Evolutionary conservation across 64 coral and sea anemone genomes (phyloP), one percentile per base, ranked within the genome.

Genomic region (Montipora efflorescens): DNA sequence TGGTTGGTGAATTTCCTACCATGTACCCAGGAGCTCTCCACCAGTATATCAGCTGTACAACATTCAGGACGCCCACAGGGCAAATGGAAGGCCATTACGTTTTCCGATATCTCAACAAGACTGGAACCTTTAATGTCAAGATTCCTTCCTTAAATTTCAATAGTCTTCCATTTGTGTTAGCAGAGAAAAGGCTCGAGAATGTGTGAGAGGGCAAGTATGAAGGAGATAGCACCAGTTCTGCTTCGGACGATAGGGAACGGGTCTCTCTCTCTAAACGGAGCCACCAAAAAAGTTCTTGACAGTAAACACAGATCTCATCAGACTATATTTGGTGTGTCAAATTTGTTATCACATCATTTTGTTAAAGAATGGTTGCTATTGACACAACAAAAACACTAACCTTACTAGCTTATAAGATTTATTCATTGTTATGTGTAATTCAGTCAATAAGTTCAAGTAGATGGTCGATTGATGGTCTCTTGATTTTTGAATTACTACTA

Each of bases 11-110:
- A 87, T 94, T 90, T 90, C 98, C 98, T 28, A 44, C 91, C 1
- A 99, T 99, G 90, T 47, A 80, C 7, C 98, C 98, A 77, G 98
- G 98, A 16, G 95, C 95, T 20, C 62, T 92, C 59, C 92, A 94
- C 51, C 92, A 99, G 52, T 99, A 99, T 48, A 93, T 99, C 61
- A 99, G 98, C 89, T 99, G 95, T 78, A 99, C 98, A 44, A 99
- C 92, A 68, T 99, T 99, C 47, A 71, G 82, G 18, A 99, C 98
- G 47, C 92, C 98, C 16, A 96, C 89, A 16, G 98, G 98, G 5
- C 49, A 75, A 6, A 99, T 99, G 98, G 90, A 95, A 19, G 98
- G 98, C 28, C 87, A 99, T 95, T 99, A 96, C 74, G 76, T 84
- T 7, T 99, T 99, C 59, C 91, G 76, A 82, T 95, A 89, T 46